Conservation (phyloP, 2,888 invertebrate species). For the Lapara coniferarum region DNA sequence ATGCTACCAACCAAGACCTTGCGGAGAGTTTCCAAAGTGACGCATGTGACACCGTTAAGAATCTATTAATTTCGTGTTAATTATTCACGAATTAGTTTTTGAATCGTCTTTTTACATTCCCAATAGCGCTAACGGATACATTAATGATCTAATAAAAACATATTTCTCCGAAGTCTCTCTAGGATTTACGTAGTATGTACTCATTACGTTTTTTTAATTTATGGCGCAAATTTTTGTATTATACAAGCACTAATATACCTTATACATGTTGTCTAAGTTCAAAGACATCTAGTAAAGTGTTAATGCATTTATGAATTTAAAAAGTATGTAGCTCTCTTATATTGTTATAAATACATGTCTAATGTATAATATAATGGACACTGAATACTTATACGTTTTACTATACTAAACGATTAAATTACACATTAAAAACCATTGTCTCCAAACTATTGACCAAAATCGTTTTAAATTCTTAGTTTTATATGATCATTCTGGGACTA, state of each 20-base stretch:
- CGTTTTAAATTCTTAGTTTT: neutral
- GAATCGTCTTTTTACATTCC: neutral
- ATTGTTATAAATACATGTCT: too few relatives aligned
- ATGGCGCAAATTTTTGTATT: too few relatives aligned
- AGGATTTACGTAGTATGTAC: too few relatives aligned
- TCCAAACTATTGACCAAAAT: neutral
- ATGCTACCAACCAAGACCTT: constrained; percentile 27
- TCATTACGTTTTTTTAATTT: too few relatives aligned
- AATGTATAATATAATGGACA: too few relatives aligned
- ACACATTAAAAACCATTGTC: neutral
- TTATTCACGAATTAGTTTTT: neutral
- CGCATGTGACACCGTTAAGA: neutral
- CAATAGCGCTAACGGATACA: neutral
- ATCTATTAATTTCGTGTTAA: neutral
- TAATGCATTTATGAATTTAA: too few relatives aligned
- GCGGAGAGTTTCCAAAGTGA: constrained; percentile 21
- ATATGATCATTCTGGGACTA: neutral
- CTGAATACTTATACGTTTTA: too few relatives aligned
- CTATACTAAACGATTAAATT: too few relatives aligned
- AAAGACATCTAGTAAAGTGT: too few relatives aligned
- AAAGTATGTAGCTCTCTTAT: too few relatives aligned
- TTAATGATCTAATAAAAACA: neutral
- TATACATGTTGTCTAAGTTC: too few relatives aligned
- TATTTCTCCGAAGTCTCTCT: neutral
- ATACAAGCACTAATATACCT: too few relatives aligned